Conservation (phyloP, 2,113 vertebrate genomes). For the Puntigrus tetrazona region DNA sequence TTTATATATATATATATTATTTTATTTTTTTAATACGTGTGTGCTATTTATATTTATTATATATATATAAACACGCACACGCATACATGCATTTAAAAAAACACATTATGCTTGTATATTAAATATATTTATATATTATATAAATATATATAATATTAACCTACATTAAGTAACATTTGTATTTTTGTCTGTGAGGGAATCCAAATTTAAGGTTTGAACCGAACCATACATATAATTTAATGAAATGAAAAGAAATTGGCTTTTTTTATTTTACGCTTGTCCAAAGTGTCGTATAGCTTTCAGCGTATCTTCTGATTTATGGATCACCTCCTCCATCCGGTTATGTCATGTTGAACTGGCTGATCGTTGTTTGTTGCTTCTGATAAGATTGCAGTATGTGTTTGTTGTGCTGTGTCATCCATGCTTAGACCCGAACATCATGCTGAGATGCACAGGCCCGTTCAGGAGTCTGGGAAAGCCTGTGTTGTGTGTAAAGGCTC, state of each 20-base stretch:
- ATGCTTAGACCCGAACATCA: background rate
- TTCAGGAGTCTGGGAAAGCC: background rate
- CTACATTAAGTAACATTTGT: background rate
- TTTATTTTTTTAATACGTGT: too few relatives aligned
- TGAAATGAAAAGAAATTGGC: too few relatives aligned
- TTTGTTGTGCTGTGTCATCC: background rate
- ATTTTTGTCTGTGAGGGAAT: background rate
- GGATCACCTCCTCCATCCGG: background rate
- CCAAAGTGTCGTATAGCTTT: background rate
- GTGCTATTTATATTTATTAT: too few relatives aligned
- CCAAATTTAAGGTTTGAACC: background rate
- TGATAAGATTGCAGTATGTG: background rate
- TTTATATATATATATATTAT: too few relatives aligned
- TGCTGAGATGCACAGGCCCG: background rate
- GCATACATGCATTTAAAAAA: too few relatives aligned
- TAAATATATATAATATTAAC: background rate
- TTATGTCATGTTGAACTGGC: background rate
- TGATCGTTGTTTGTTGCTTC: background rate
- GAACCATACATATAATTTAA: too few relatives aligned
- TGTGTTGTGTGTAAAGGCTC: background rate
- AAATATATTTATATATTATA: too few relatives aligned
- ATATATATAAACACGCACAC: too few relatives aligned
- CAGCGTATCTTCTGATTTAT: background rate
- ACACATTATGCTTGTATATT: too few relatives aligned
- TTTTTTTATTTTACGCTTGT: background rate